Percentiles rank a stretch among this genome's conserved stretches.
Conservation (phyloP, 1,140 invertebrate genomes). For the Phenacoccus solenopsis region DNA sequence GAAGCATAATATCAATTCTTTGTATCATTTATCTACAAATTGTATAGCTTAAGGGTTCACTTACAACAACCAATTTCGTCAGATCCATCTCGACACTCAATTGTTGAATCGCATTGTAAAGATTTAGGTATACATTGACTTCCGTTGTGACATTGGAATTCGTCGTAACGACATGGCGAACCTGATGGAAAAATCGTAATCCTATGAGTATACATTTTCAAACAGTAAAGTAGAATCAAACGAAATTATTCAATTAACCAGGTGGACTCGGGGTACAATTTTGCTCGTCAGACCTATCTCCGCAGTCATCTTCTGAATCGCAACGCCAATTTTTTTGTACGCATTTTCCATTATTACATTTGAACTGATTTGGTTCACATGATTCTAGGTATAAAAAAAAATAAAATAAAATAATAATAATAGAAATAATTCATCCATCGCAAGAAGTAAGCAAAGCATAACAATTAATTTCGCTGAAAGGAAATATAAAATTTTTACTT, state of each 20-base stretch:
- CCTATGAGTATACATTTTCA: too few species aligned
- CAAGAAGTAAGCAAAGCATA: slow-evolving; percentile 2
- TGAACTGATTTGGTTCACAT: slow-evolving; percentile 89
- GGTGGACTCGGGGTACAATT: slow-evolving; percentile 44
- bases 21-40: too few species aligned
- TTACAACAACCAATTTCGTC: slow-evolving; percentile 88
- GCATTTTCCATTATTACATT: slow-evolving; percentile 76
- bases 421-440: too few species aligned
- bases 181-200: too few species aligned
- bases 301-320: slow-evolving; percentile 84
- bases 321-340: slow-evolving; percentile 86
- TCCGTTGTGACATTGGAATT: slow-evolving; percentile 61
- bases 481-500: background rate
- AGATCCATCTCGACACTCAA: slow-evolving; percentile 74
- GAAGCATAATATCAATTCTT: too few species aligned
- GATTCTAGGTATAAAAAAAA: slow-evolving; percentile 38
- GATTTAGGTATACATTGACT: slow-evolving; percentile 80
- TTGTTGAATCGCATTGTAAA: slow-evolving; percentile 83
- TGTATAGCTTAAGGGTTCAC: too few species aligned
- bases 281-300: slow-evolving; percentile 71
- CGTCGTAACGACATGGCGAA: slow-evolving; percentile 58
- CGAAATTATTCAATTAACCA: too few species aligned
- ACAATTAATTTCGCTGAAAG: background rate
- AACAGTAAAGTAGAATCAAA: too few species aligned
- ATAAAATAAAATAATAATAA: background rate